Base-by-base conservation (phyloP, 2,113 vertebrate genomes). In the Myiozetetes cayanensis region DNA sequence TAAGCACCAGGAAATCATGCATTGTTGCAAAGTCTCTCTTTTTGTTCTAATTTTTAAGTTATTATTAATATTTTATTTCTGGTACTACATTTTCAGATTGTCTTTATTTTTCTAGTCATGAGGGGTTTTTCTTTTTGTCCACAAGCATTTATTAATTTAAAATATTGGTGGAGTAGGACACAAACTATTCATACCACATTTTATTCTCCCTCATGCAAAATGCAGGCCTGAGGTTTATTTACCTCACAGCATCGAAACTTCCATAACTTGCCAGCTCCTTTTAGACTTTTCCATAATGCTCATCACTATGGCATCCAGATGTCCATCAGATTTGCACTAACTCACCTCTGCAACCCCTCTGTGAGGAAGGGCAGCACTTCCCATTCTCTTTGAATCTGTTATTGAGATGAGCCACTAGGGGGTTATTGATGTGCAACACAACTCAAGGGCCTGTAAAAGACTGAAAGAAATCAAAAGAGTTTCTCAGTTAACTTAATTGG, bases 1-100 rank as follows among this genome's bases (percentile, higher is more conserved):
- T 7, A 74, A 59, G 8, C 7, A 19, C 1, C 12, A 1, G 2
- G 12, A 75, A 33, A 41, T 39, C 1, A 21, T 7, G 1, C 59
- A 93, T 63, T 72, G 17, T 14, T 73, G 6, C 7, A 8, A 56
- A 78, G 4, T 41, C 6, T 73, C 17, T 9, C 17, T 41, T n/a
- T 35, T 6, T 43, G 1, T 47, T 65, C 2, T 30, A 17, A 11
- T 65, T 35, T 72, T 62, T 15, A 11, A 41, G 12, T 41, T 41
- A 41, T 41, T 41, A 41, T 41, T 41, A 13, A 12, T 41, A 41
- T 41, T 46, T 63, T n/a, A 9, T 62, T 49, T 12, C 8, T 62
- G 7, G 18, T 59, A 10, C 11, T 74, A 2, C 1, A 39, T 39
- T 71, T 46, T 41, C 4, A 76, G 22, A 12, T 20, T 47, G 8